Evolutionary conservation across 2,888 invertebrate genomes (phyloP).

Genomic region (Noctua fimbriata): DNA sequence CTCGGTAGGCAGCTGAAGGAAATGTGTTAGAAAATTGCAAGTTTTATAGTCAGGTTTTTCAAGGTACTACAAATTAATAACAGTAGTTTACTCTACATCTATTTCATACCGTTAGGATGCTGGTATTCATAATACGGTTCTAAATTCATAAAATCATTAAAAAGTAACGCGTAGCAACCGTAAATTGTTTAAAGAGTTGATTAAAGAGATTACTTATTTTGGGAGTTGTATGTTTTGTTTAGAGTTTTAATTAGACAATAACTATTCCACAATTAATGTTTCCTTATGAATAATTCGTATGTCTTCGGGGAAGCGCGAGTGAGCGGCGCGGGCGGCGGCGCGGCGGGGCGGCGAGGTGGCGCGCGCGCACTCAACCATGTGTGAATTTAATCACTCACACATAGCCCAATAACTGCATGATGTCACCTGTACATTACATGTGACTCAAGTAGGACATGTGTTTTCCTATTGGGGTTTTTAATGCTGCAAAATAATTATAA

Average conservation of each 20-base stretch:
- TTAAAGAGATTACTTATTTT: constrained; percentile 48
- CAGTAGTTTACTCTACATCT: background rate
- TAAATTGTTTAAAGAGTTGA: constrained; percentile 49
- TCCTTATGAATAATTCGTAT: constrained; percentile 70
- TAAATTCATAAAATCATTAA: constrained; percentile 46
- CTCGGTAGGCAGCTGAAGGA: background rate
- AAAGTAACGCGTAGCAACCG: constrained; percentile 47
- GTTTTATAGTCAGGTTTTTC: background rate
- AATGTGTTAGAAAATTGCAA: background rate
- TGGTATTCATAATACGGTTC: constrained; percentile 28
- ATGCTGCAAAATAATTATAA: constrained; percentile 34
- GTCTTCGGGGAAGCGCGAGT: constrained; percentile 70
- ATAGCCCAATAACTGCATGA: constrained; percentile 71
- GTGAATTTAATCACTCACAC: constrained; percentile 74
- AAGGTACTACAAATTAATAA: background rate
- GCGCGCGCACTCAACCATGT: constrained; percentile 68
- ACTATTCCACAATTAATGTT: constrained; percentile 66
- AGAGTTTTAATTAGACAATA: constrained; percentile 65
- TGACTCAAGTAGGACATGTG: constrained; percentile 66
- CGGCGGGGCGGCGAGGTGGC: constrained; percentile 17
- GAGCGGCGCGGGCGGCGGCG: constrained; percentile 20
- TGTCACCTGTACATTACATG: constrained; percentile 72
- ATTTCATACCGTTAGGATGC: constrained; percentile 14
- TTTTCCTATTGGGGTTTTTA: constrained; percentile 60
- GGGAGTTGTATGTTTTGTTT: constrained; percentile 53